These are phyloP conservation scores for Tribolium madens DNA, from an alignment of 1,140 invertebrate species.

Conservation along the genomic window DNA sequence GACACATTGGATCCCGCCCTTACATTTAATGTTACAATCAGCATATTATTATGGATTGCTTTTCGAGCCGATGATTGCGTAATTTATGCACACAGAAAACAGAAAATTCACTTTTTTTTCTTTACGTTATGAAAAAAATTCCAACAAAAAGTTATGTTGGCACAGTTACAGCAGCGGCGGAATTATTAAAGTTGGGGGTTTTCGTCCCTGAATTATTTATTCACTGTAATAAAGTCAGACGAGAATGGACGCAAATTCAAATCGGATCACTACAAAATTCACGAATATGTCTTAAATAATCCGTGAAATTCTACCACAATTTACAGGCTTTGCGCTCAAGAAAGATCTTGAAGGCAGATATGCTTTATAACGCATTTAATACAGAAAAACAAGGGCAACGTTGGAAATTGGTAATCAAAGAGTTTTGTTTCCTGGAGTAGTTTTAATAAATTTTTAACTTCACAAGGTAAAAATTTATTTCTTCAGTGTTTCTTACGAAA, in stretches of 20 bases:
- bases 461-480: too few species aligned
- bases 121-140: not conserved
- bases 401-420: not conserved
- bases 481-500: too few species aligned
- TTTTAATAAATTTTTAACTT: too few species aligned
- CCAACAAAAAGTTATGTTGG: conserved; percentile 16
- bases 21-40: conserved; percentile 2
- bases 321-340: not conserved
- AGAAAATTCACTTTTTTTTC: conserved; percentile 1
- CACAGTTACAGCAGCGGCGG: conserved; percentile 10
- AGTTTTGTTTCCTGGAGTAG: not conserved
- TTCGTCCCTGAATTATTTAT: conserved; percentile 31
- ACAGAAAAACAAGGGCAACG: not conserved
- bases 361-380: not conserved
- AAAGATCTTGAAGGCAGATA: not conserved
- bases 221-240: conserved; percentile 15
- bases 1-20: not conserved
- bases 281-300: conserved; percentile 30
- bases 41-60: conserved; percentile 32
- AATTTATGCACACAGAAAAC: conserved; percentile 16
- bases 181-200: conserved; percentile 13
- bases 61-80: not conserved
- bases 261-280: conserved; percentile 26
- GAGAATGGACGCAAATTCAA: conserved; percentile 33
- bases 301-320: conserved; percentile 14